Conservation (phyloP, 35 echinoderm and acorn worm species). For the Lytechinus pictus region DNA sequence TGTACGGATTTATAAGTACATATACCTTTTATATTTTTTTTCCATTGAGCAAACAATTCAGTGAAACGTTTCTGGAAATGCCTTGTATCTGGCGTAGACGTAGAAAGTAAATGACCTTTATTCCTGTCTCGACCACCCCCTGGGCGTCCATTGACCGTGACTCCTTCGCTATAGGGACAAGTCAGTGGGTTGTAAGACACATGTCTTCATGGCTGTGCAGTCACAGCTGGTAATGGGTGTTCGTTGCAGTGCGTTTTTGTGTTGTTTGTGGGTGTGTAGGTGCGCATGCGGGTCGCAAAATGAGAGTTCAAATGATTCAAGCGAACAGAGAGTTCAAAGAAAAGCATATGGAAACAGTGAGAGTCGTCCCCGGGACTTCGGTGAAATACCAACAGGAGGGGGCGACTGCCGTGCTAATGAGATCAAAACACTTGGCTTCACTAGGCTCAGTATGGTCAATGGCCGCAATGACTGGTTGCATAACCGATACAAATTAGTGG, state of each 20-base stretch:
- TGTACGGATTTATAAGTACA: too few relatives aligned
- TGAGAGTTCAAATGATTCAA: background rate
- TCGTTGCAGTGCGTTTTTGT: too few relatives aligned
- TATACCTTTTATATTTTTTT: too few relatives aligned
- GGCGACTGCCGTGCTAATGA: background rate
- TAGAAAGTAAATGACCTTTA: background rate
- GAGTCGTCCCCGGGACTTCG: background rate
- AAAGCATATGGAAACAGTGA: background rate
- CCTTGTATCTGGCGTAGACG: too few relatives aligned
- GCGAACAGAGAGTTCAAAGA: background rate
- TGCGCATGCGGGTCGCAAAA: too few relatives aligned
- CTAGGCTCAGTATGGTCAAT: background rate
- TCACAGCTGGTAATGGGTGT: background rate
- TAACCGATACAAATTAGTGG: background rate
- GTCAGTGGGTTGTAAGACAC: background rate
- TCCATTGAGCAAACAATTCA: too few relatives aligned
- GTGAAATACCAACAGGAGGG: background rate
- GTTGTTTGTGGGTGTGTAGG: too few relatives aligned
- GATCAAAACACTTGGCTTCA: background rate
- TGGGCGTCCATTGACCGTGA: background rate
- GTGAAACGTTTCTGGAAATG: too few relatives aligned
- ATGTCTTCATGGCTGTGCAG: background rate
- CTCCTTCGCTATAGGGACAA: background rate
- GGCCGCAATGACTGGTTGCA: background rate
- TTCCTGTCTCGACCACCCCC: background rate